Evolutionary conservation across 2,797 vertebrate genomes (phyloP).

Genomic region (Anableps anableps): DNA sequence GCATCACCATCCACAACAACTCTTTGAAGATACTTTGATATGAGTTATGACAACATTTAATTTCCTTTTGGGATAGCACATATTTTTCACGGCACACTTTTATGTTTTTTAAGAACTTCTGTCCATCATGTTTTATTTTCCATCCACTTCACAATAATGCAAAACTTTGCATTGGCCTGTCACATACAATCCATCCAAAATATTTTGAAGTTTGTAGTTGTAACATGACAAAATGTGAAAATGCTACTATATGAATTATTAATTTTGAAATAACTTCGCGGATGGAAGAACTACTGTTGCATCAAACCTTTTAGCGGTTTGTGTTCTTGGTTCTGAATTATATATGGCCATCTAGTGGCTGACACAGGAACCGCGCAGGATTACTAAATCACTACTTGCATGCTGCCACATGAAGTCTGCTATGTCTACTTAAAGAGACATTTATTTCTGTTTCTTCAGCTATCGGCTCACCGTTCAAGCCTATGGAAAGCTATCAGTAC

Average conservation of each 20-base stretch:
- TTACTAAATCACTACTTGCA: not conserved
- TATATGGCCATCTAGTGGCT: conserved; percentile 49
- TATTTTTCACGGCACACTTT: not conserved
- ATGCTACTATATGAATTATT: not conserved
- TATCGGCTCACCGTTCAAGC: conserved; percentile 97
- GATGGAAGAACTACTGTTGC: not conserved
- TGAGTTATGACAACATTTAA: no score
- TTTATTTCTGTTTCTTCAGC: conserved; percentile 75
- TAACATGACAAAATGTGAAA: not conserved
- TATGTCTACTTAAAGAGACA: not conserved
- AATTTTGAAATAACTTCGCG: no score
- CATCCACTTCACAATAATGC: not conserved
- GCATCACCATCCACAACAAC: no score
- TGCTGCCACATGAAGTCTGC: not conserved
- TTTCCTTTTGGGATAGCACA: no score
- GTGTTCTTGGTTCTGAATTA: not conserved
- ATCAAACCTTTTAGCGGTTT: not conserved
- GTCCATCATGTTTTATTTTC: not conserved
- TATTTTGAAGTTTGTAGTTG: not conserved
- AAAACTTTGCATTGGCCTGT: not conserved
- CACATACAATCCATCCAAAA: not conserved
- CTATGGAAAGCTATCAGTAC: conserved; percentile 96
- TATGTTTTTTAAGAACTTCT: not conserved
- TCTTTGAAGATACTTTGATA: no score
- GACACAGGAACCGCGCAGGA: conserved; percentile 8